A percentile compares a stretch with the other conserved stretches of the same genome.
Conservation (phyloP, 2,113 vertebrate genomes). For the Galbula dea region DNA sequence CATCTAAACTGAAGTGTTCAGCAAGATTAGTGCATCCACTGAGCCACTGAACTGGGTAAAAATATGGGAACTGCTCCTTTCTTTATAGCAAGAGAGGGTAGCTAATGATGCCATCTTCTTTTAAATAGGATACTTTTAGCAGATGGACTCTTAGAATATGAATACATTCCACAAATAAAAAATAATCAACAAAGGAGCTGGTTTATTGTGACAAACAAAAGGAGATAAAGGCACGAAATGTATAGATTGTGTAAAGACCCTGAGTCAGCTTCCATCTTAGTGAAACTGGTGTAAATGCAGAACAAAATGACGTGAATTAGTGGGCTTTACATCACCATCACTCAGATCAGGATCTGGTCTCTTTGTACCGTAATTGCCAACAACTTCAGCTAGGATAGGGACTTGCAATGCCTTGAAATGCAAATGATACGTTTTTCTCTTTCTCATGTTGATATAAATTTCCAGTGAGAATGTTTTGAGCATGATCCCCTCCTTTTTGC, state of each 20-base stretch:
- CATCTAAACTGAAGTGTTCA: constrained; percentile 84
- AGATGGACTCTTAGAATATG: constrained; percentile 78
- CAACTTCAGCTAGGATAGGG: background rate
- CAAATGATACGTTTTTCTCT: constrained; percentile 16
- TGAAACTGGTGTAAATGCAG: background rate
- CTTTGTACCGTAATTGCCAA: background rate
- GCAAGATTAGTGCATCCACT: constrained; percentile 79
- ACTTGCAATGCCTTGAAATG: constrained; percentile 34
- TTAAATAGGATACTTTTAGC: constrained; percentile 76
- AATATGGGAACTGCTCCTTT: constrained; percentile 73
- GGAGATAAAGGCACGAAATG: constrained; percentile 5
- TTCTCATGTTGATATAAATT: constrained; percentile 6
- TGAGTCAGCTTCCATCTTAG: background rate
- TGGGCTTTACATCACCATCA: background rate
- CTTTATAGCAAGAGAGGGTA: constrained; percentile 68
- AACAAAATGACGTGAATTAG: constrained; percentile 4
- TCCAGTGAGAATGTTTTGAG: constrained; percentile 12
- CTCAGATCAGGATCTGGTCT: background rate
- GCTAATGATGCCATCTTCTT: constrained; percentile 69
- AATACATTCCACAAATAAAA: constrained; percentile 62
- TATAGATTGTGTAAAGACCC: background rate
- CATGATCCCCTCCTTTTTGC: background rate
- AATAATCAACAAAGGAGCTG: constrained; percentile 43
- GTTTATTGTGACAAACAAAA: constrained; percentile 24
- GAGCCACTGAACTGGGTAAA: constrained; percentile 77